A percentile compares a stretch with the other conserved stretches of the same genome.
phyloP scores from a whole-genome alignment of 2,113 vertebrate genomes.

The Chionodraco myersi region DNA sequence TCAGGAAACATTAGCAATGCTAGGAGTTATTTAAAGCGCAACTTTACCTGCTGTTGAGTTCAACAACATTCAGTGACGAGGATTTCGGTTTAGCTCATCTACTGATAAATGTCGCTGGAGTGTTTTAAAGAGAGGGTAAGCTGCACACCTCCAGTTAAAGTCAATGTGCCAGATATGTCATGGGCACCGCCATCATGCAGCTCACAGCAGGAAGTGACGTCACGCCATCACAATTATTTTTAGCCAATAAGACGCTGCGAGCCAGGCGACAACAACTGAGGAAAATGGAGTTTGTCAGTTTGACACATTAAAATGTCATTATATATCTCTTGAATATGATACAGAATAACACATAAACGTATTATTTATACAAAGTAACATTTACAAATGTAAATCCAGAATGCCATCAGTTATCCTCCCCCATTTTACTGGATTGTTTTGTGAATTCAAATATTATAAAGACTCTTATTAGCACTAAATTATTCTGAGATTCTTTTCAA shows the following conservation, averaged over 20 bases:
- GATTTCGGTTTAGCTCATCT: neutral
- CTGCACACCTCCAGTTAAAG: slow-evolving; percentile 15
- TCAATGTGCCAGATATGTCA: slow-evolving; percentile 58
- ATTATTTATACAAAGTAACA: too few species aligned
- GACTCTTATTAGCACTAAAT: too few species aligned
- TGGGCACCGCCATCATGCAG: slow-evolving; percentile 72
- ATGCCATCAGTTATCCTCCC: too few species aligned
- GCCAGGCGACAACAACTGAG: slow-evolving; percentile 21
- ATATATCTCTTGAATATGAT: too few species aligned
- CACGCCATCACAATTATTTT: accelerated
- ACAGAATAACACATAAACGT: too few species aligned
- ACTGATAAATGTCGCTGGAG: neutral
- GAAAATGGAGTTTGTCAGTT: slow-evolving; percentile 61
- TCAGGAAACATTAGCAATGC: neutral
- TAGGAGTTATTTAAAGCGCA: neutral
- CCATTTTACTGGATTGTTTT: too few species aligned
- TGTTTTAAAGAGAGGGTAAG: neutral
- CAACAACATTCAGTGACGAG: neutral
- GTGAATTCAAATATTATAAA: too few species aligned
- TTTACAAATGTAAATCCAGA: too few species aligned
- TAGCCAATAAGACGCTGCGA: slow-evolving; percentile 51
- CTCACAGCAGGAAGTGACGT: slow-evolving; percentile 68
- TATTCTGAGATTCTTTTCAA: too few species aligned
- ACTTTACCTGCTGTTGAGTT: slow-evolving; percentile 37
- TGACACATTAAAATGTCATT: neutral